Evolutionary conservation across 2,888 invertebrate species (phyloP).

Genomic region (Drosophila paramelanica): DNA sequence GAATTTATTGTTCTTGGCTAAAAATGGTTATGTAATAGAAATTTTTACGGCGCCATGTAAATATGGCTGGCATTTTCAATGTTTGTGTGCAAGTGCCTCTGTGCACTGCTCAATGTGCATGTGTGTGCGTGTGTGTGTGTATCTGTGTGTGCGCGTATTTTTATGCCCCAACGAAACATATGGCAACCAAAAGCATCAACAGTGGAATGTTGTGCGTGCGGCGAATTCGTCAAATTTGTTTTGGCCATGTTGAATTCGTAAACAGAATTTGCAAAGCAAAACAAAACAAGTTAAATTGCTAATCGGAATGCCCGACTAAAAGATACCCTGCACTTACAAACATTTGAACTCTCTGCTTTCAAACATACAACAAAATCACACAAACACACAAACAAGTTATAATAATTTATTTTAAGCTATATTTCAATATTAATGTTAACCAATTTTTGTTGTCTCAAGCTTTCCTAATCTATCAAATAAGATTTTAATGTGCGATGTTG

Average conservation of each 20-base stretch:
- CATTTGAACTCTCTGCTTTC: no score
- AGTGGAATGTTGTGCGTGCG: conserved; percentile 14
- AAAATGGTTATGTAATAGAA: conserved; percentile 51
- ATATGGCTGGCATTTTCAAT: conserved; percentile 22
- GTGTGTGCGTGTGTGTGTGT: conserved; percentile 10
- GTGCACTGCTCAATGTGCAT: conserved; percentile 2
- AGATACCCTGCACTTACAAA: no score
- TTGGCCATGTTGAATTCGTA: conserved; percentile 39
- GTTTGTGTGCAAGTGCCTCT: conserved; percentile 1
- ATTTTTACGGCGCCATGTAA: conserved; percentile 31
- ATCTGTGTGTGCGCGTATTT: conserved; percentile 35
- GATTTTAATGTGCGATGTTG: no score
- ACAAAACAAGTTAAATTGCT: conserved; percentile 44
- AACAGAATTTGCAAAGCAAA: conserved; percentile 73
- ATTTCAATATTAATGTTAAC: no score
- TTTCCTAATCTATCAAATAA: no score
- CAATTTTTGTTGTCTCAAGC: no score
- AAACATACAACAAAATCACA: no score
- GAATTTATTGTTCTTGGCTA: conserved; percentile 5
- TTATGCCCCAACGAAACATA: conserved; percentile 37
- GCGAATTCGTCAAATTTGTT: conserved; percentile 53
- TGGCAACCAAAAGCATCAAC: conserved; percentile 31
- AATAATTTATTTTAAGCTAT: no score
- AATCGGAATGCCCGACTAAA: no score
- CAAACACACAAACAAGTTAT: no score